These are phyloP conservation scores for Eciton burchellii DNA, from an alignment of 1,140 invertebrate species.

Conservation along the genomic window DNA sequence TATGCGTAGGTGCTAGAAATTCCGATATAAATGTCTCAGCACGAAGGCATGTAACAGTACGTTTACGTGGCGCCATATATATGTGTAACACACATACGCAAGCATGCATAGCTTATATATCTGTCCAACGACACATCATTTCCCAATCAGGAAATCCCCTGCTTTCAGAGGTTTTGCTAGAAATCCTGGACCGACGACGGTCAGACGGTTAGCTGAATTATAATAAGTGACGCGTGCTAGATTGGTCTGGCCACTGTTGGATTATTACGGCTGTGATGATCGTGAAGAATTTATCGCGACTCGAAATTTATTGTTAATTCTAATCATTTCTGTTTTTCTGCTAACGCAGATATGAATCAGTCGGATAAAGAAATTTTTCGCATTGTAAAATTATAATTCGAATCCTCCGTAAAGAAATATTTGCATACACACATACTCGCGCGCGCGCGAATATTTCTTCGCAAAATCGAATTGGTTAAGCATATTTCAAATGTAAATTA, in stretches of 20 bases:
- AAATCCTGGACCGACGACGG: slow-evolving; percentile 16
- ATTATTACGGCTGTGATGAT: too few relatives aligned
- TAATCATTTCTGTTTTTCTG: too few relatives aligned
- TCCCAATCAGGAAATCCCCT: slow-evolving; percentile 65
- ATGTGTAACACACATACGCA: neutral
- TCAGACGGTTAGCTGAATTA: slow-evolving; percentile 49
- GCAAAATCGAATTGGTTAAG: too few relatives aligned
- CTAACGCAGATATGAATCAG: too few relatives aligned
- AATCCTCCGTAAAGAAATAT: too few relatives aligned
- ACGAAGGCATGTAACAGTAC: slow-evolving; percentile 39
- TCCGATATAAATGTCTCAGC: slow-evolving; percentile 31
- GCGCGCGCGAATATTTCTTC: too few relatives aligned
- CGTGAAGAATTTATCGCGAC: too few relatives aligned
- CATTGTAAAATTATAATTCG: too few relatives aligned
- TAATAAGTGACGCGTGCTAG: slow-evolving; percentile 53
- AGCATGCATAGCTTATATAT: neutral
- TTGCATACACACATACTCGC: too few relatives aligned
- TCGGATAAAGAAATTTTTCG: too few relatives aligned
- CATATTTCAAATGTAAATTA: too few relatives aligned
- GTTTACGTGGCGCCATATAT: neutral
- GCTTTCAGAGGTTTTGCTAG: slow-evolving; percentile 1
- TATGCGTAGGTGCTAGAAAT: slow-evolving; percentile 46
- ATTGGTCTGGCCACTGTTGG: slow-evolving; percentile 22
- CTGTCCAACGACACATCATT: slow-evolving; percentile 21
- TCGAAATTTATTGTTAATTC: too few relatives aligned